Evolutionary conservation across 1,140 invertebrate species (phyloP).

Genomic region (Hylyphantes graminicola): DNA sequence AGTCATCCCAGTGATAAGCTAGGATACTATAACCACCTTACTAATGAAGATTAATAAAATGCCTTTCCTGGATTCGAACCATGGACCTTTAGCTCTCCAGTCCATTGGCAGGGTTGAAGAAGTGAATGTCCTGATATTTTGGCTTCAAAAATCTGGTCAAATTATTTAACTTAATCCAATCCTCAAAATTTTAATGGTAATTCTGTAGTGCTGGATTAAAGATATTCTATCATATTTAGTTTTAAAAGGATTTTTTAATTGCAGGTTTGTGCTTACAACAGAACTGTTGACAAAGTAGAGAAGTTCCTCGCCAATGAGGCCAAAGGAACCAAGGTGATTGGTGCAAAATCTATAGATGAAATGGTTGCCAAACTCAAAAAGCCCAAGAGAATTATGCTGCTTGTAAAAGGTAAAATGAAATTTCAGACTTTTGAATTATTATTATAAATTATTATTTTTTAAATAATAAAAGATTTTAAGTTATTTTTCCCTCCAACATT

Average conservation of each 20-base stretch:
- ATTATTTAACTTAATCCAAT: not conserved
- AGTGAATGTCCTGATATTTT: too few relatives aligned
- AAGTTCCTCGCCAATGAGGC: slow-evolving; percentile 78
- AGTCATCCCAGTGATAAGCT: too few relatives aligned
- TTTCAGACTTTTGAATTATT: not conserved
- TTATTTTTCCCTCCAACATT: too few relatives aligned
- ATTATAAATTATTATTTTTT: not conserved
- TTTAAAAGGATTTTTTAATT: slow-evolving; percentile 17
- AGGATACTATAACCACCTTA: too few relatives aligned
- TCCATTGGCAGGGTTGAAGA: too few relatives aligned
- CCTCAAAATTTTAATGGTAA: not conserved
- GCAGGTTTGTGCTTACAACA: slow-evolving; percentile 92
- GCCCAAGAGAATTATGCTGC: slow-evolving; percentile 91
- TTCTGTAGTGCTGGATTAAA: not conserved
- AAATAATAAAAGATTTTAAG: too few relatives aligned
- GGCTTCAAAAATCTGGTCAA: not conserved
- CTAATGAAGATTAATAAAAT: too few relatives aligned
- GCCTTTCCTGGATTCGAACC: too few relatives aligned
- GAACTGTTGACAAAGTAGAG: slow-evolving; percentile 94
- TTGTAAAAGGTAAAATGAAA: slow-evolving; percentile 86
- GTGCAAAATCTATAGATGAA: slow-evolving; percentile 91
- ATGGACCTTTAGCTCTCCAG: too few relatives aligned
- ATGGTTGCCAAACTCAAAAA: slow-evolving; percentile 93
- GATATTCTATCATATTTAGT: not conserved
- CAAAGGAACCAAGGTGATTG: slow-evolving; percentile 93